These are phyloP conservation scores for Potamilus streckersoni DNA, from an alignment of 1,140 invertebrate genomes.

Conservation along the genomic window DNA sequence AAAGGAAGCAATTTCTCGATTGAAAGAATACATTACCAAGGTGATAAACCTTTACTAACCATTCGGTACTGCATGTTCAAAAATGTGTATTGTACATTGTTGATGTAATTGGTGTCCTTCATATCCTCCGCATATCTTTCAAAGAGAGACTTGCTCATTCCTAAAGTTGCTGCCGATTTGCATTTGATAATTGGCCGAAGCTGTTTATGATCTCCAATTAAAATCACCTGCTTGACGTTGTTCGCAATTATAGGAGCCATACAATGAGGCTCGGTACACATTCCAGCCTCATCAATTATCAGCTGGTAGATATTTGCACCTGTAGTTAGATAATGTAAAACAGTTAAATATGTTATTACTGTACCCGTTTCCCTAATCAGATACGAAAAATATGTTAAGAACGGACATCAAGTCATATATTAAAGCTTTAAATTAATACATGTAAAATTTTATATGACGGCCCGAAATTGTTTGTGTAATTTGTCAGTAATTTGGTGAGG, in stretches of 20 bases:
- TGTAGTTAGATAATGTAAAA: too few species aligned
- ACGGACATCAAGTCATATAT: too few species aligned
- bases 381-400: too few species aligned
- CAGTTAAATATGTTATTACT: too few species aligned
- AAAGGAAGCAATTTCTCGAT: background rate
- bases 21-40: background rate
- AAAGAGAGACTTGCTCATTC: conserved; percentile 49
- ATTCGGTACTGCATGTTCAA: conserved; percentile 51
- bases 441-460: too few species aligned
- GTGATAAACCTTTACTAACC: conserved; percentile 33
- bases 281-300: conserved; percentile 54
- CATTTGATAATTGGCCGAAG: conserved; percentile 45
- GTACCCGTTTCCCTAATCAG: too few species aligned
- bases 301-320: conserved; percentile 29
- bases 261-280: conserved; percentile 51
- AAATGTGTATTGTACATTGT: conserved; percentile 8
- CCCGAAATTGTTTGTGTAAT: too few species aligned
- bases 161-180: conserved; percentile 31
- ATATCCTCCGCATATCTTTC: conserved; percentile 36
- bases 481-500: too few species aligned
- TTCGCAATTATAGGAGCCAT: conserved; percentile 39
- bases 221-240: conserved; percentile 40
- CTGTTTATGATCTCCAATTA: conserved; percentile 57
- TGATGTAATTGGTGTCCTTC: background rate
- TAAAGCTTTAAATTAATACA: too few species aligned